These are phyloP conservation scores for Ornithorhynchus anatinus DNA, from an alignment of 2,113 vertebrate species.

Conservation along the genomic window DNA sequence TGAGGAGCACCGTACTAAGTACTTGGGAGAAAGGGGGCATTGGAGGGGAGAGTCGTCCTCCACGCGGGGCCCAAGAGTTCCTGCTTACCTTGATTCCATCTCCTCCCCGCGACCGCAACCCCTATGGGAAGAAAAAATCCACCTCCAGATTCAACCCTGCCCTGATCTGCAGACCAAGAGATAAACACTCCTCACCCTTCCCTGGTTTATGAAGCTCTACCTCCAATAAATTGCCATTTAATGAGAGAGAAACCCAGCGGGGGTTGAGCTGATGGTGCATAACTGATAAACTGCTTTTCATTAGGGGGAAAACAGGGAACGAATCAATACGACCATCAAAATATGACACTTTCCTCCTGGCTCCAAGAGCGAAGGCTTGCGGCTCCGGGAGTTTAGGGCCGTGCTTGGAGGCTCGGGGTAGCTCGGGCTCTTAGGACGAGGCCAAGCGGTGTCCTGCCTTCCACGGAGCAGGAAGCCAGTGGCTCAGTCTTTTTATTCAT, in stretches of 20 bases:
- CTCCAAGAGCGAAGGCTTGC: neutral
- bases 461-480: too few species aligned
- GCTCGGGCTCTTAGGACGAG: too few species aligned
- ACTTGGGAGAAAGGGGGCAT: too few species aligned
- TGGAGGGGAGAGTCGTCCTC: neutral
- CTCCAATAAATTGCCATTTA: conserved; percentile 34
- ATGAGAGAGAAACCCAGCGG: conserved; percentile 6
- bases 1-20: too few species aligned
- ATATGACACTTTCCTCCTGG: neutral
- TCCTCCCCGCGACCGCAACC: conserved; percentile 1
- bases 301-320: conserved; percentile 23
- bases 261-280: conserved; percentile 5
- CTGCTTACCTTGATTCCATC: neutral
- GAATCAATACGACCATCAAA: conserved; percentile 12
- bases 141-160: conserved; percentile 6
- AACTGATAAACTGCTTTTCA: conserved; percentile 25
- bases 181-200: neutral
- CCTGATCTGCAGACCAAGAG: conserved; percentile 32
- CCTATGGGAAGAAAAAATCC: conserved; percentile 3
- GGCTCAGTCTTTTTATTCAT: too few species aligned
- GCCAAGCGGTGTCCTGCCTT: too few species aligned
- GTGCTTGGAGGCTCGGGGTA: too few species aligned
- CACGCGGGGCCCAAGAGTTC: neutral
- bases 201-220: conserved; percentile 6
- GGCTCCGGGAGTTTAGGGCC: too few species aligned